phyloP scores from a whole-genome alignment of 2,888 invertebrate species.

The Acrobasis repandana region DNA sequence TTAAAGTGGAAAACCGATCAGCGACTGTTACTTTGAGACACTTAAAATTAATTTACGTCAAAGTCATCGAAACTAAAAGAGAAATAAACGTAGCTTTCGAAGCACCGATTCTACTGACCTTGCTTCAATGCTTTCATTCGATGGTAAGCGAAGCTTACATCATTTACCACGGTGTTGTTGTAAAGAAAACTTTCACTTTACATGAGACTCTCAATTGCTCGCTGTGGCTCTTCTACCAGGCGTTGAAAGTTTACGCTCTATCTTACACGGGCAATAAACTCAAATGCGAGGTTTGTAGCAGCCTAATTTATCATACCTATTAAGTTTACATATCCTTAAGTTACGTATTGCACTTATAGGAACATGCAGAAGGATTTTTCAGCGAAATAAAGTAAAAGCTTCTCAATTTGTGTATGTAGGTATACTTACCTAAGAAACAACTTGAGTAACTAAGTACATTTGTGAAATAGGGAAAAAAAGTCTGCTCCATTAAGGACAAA shows the following conservation, averaged over 20 bases:
- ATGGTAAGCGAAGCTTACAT: slow-evolving; percentile 66
- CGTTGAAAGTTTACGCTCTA: slow-evolving; percentile 59
- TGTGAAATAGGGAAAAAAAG: no score
- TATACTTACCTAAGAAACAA: no score
- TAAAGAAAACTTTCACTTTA: slow-evolving; percentile 40
- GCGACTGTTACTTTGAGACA: slow-evolving; percentile 44
- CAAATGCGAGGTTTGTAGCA: slow-evolving; percentile 50
- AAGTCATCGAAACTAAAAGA: slow-evolving; percentile 51
- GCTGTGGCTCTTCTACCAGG: slow-evolving; percentile 64
- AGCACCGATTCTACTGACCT: slow-evolving; percentile 54
- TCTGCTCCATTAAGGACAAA: no score
- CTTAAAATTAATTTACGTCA: slow-evolving; percentile 54
- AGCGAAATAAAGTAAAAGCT: no score
- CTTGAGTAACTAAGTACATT: no score
- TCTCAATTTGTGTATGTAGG: no score
- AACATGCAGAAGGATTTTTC: no score
- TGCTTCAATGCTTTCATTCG: slow-evolving; percentile 64
- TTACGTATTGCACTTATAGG: no score
- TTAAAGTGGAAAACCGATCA: slow-evolving; percentile 39
- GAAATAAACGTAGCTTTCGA: slow-evolving; percentile 58
- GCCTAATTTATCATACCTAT: no score
- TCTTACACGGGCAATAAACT: slow-evolving; percentile 54
- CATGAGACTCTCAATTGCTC: slow-evolving; percentile 60
- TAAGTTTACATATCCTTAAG: no score
- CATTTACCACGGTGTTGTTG: slow-evolving; percentile 58